Base-by-base conservation (phyloP, 2,113 vertebrate species). In the Alosa alosa region DNA sequence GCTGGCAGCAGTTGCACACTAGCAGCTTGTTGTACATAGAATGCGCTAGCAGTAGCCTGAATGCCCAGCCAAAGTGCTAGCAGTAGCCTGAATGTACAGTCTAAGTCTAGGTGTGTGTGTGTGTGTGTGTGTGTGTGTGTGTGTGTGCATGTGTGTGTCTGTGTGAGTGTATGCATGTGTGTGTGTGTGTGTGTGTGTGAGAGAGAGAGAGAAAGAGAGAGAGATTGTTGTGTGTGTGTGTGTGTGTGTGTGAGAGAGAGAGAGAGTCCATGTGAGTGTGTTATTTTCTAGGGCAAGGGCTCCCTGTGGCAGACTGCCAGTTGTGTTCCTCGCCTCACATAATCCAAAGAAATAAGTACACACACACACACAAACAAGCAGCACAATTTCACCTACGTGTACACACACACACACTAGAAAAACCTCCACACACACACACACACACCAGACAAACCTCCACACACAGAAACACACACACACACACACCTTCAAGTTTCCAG, bases 251-350 rank as follows among this genome's bases (percentile, higher is more conserved):
- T n/a, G 52, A 60, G 31, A 0, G 49, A 50, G 49, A 81, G 45
- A 20, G 25, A 36, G 78, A 36, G 64, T 17, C 1, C 4, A 39
- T 81, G 84, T 81, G 46, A n/a, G 6, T 20, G n/a, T 78, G 44
- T 92, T 94, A 86, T 93, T 92, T 94, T 96, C 91, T 94, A 92
- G 94, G 95, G 95, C 95, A 96, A 96, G 93, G 94, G 94, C 91
- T 94, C 92, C 91, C 92, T 93, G 75, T 94, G 94, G 94, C 94
- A n/a, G 55, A 75, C 81, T 85, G 92, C 94, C 94, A 95, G 92
- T 87, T 93, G 91, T 92, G 92, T 92, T 89, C 92, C 86, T 90
- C 89, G 86, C 92, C 92, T 95, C 93, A 89, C 90, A 92, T 92
- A 94, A 95, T 93, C 90, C 93, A 92, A 90, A 45, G 91, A 94